Evolutionary conservation across 2,888 invertebrate species (phyloP).

Genomic region (Pyralis farinalis): DNA sequence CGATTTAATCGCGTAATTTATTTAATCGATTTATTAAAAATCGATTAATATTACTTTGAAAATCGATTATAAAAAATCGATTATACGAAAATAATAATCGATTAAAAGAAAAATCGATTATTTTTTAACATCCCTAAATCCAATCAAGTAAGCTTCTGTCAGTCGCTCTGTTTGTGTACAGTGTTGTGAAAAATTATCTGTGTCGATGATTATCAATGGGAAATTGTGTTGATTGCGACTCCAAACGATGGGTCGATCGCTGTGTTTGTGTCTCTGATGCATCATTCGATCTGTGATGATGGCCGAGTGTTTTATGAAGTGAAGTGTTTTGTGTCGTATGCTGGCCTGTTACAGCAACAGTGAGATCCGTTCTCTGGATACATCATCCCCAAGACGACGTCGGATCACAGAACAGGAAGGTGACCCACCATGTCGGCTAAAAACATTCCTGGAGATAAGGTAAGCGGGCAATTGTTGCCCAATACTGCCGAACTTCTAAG

Average conservation of each 20-base stretch:
- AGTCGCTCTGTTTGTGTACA: conserved; percentile 79
- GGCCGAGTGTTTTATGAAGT: conserved; percentile 77
- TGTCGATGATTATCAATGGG: conserved; percentile 78
- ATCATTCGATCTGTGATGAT: conserved; percentile 73
- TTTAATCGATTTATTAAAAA: no score
- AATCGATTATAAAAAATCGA: no score
- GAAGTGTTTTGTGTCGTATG: conserved; percentile 79
- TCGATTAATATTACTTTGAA: no score
- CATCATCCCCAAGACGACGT: conserved; percentile 74
- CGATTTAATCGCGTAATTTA: no score
- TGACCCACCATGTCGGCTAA: conserved; percentile 86
- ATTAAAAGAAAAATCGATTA: no score
- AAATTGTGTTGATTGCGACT: conserved; percentile 75
- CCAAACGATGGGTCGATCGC: conserved; percentile 74
- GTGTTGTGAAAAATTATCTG: conserved; percentile 78
- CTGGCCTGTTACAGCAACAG: conserved; percentile 73
- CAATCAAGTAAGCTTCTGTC: conserved; percentile 78
- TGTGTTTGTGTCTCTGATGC: conserved; percentile 77
- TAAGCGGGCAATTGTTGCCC: conserved; percentile 60
- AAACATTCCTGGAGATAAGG: conserved; percentile 92
- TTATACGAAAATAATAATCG: no score
- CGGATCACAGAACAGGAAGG: conserved; percentile 63
- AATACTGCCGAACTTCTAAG: conserved; percentile 33
- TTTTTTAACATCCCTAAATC: no score
- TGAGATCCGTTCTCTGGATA: conserved; percentile 78